phyloP scores from a whole-genome alignment of 2,888 invertebrate genomes.

The Osedax fenrisi region DNA sequence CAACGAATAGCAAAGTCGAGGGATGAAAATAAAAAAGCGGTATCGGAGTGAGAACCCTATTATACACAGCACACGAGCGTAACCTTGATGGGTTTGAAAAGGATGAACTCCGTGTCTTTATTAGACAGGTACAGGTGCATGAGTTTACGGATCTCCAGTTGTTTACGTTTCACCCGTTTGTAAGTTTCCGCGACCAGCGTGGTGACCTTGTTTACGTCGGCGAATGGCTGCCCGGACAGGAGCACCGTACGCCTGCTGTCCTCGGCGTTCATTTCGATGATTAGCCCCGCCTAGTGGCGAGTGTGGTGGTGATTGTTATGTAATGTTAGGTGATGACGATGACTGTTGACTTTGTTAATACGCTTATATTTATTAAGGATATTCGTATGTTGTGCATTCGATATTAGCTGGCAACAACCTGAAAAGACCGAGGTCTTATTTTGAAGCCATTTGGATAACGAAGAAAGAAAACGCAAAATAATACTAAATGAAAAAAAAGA shows the following conservation, averaged over 20 bases:
- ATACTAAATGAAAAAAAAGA: too few species aligned
- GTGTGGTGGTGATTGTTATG: not conserved
- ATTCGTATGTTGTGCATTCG: too few species aligned
- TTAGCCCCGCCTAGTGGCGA: slow-evolving; percentile 45
- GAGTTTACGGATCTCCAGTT: slow-evolving; percentile 69
- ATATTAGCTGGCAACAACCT: too few species aligned
- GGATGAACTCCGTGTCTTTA: slow-evolving; percentile 86
- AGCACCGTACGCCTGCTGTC: slow-evolving; percentile 41
- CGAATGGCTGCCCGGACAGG: slow-evolving; percentile 57
- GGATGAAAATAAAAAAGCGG: too few species aligned
- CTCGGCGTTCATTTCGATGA: slow-evolving; percentile 46
- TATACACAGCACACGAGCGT: slow-evolving; percentile 41
- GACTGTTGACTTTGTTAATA: too few species aligned
- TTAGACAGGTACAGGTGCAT: slow-evolving; percentile 92
- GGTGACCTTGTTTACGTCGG: slow-evolving; percentile 63
- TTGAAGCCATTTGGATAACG: too few species aligned
- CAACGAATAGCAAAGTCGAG: too few species aligned
- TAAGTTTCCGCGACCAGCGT: slow-evolving; percentile 66
- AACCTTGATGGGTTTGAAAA: slow-evolving; percentile 82
- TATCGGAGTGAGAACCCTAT: too few species aligned
- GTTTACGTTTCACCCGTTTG: slow-evolving; percentile 65
- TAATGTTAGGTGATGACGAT: not conserved
- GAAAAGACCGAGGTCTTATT: too few species aligned
- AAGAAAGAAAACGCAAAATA: too few species aligned
- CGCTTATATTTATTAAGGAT: too few species aligned